These are phyloP conservation scores for Patella pellucida DNA, from an alignment of 2,888 invertebrate species.

Conservation along the genomic window DNA sequence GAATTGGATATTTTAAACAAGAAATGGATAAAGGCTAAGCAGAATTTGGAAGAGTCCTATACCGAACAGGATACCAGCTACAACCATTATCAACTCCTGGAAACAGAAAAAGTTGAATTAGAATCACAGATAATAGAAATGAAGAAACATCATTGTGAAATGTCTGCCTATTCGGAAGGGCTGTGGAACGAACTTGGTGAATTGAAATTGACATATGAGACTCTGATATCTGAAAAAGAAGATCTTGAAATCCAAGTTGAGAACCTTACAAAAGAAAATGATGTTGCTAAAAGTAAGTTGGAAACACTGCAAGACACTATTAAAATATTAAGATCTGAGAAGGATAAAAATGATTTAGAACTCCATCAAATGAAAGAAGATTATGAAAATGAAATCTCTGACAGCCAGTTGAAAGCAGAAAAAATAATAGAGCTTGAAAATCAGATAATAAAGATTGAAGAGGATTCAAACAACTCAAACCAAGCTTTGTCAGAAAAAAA, in stretches of 20 bases:
- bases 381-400: conserved; percentile 22
- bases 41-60: neutral
- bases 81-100: neutral
- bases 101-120: neutral
- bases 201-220: neutral
- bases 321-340: conserved; percentile 39
- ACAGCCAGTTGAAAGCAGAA: conserved; percentile 13
- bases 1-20: neutral
- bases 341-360: conserved; percentile 34
- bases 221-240: neutral
- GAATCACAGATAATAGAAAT: conserved; percentile 2
- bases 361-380: conserved; percentile 32
- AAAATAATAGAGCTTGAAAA: conserved; percentile 8
- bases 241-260: conserved; percentile 24
- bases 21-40: neutral
- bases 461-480: conserved; percentile 30
- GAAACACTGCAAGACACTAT: conserved; percentile 25
- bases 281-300: conserved; percentile 25
- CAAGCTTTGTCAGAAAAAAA: conserved; percentile 36
- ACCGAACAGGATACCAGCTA: neutral
- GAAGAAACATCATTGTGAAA: conserved; percentile 4
- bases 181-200: neutral
- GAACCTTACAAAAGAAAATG: conserved; percentile 36
- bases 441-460: conserved; percentile 33
- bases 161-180: neutral